phyloP scores from a whole-genome alignment of 1,140 invertebrate genomes.

The Cyphomyrmex costatus region DNA sequence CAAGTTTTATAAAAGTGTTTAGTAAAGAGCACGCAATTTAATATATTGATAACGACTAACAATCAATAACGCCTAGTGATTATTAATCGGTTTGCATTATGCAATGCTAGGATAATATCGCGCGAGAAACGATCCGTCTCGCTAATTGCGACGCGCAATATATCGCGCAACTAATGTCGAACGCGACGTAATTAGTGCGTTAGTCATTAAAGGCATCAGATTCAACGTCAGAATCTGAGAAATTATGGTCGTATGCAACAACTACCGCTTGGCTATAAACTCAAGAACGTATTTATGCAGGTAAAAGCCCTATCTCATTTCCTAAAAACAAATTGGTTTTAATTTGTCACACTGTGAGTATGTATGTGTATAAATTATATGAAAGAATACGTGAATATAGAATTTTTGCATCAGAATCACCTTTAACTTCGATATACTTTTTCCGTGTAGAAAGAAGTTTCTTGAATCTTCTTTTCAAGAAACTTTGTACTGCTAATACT shows the following conservation, averaged over 20 bases:
- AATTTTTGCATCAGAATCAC: background rate
- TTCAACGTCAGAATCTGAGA: slow-evolving; percentile 40
- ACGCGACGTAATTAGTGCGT: slow-evolving; percentile 51
- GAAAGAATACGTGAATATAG: background rate
- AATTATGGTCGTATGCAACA: slow-evolving; percentile 11
- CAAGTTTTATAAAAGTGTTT: slow-evolving; percentile 5
- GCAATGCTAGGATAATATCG: slow-evolving; percentile 41
- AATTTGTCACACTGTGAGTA: background rate
- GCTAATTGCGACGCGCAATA: slow-evolving; percentile 48
- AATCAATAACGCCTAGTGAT: slow-evolving; percentile 40
- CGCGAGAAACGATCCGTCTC: slow-evolving; percentile 36
- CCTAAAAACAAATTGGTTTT: background rate
- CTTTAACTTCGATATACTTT: background rate
- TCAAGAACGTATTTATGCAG: background rate
- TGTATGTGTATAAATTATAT: background rate
- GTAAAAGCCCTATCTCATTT: background rate
- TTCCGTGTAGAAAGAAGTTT: background rate
- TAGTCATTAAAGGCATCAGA: slow-evolving; percentile 48
- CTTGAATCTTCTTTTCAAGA: background rate
- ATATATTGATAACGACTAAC: slow-evolving; percentile 9
- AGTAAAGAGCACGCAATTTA: background rate
- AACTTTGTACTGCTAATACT: slow-evolving; percentile 12
- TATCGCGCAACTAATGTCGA: slow-evolving; percentile 46
- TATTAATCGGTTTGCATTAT: slow-evolving; percentile 46
- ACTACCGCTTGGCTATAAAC: slow-evolving; percentile 7